These are phyloP conservation scores for Chiridota heheva DNA, from an alignment of 35 echinoderm and acorn worm species.

Conservation along the genomic window DNA sequence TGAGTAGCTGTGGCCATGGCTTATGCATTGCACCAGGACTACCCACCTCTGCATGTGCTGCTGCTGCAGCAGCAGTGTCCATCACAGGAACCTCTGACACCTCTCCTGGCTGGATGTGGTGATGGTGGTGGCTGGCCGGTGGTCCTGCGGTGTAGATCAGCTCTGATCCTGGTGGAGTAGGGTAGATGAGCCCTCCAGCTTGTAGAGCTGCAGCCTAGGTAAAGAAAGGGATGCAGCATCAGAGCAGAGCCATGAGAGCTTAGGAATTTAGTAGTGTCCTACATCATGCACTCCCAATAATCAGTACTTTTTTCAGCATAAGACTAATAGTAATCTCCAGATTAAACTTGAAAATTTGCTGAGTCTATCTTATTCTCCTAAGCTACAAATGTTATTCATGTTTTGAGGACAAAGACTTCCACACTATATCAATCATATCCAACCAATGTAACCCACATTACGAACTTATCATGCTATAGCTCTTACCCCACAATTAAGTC, in stretches of 20 bases:
- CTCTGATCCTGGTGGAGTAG: constrained; percentile 28
- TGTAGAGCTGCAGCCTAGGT: constrained; percentile 15
- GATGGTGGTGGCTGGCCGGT: constrained; percentile 1
- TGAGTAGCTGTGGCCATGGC: not conserved
- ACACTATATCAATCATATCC: no score
- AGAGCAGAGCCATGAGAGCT: no score
- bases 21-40: not conserved
- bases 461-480: no score
- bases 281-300: no score
- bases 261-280: no score
- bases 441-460: no score
- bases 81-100: constrained; percentile 30
- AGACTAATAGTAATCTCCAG: not conserved
- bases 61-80: no score
- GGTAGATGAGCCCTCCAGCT: constrained; percentile 13
- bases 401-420: no score
- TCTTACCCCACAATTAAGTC: no score
- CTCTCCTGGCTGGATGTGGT: constrained; percentile 23
- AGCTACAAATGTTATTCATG: not conserved
- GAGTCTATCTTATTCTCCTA: not conserved
- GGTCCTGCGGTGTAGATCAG: constrained; percentile 17
- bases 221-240: no score
- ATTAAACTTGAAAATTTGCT: not conserved
- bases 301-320: no score
- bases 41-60: constrained; percentile 33